Evolutionary conservation across 2,888 invertebrate species (phyloP).

Genomic region (Spisula solida): DNA sequence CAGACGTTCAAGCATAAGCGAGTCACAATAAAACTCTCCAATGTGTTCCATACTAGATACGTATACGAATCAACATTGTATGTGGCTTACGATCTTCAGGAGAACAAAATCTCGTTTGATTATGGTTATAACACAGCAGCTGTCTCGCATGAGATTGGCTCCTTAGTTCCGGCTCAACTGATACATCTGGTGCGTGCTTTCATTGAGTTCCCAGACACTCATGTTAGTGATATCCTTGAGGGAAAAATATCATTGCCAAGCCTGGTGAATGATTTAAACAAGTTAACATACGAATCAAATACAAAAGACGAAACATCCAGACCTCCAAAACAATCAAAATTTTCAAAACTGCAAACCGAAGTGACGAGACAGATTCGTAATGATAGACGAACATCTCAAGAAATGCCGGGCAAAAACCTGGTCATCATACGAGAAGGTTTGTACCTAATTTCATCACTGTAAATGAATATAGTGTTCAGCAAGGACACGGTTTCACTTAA

Average conservation of each 20-base stretch:
- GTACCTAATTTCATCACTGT: not conserved
- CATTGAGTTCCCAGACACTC: slow-evolving; percentile 27
- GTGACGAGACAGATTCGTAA: not conserved
- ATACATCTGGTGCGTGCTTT: slow-evolving; percentile 36
- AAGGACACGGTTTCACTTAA: no score
- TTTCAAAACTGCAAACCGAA: not conserved
- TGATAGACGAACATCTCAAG: no score
- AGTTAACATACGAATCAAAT: not conserved
- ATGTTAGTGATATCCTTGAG: slow-evolving; percentile 28
- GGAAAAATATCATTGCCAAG: slow-evolving; percentile 11
- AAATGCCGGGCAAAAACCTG: not conserved
- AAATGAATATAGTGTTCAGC: no score
- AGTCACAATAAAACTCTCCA: slow-evolving; percentile 41
- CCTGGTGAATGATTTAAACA: not conserved
- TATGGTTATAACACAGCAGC: slow-evolving; percentile 41
- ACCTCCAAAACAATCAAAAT: not conserved
- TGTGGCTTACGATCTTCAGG: slow-evolving; percentile 37
- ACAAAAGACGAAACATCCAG: not conserved
- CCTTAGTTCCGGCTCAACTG: slow-evolving; percentile 26
- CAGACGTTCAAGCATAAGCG: slow-evolving; percentile 45
- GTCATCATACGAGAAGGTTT: slow-evolving; percentile 11
- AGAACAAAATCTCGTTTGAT: slow-evolving; percentile 31
- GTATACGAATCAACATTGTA: slow-evolving; percentile 50
- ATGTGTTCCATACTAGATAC: slow-evolving; percentile 50
- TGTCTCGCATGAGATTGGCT: slow-evolving; percentile 32